Evolutionary conservation across 2,113 vertebrate species (phyloP), one percentile per base, ranked within the genome.

Genomic region (Atractosteus spatula): DNA sequence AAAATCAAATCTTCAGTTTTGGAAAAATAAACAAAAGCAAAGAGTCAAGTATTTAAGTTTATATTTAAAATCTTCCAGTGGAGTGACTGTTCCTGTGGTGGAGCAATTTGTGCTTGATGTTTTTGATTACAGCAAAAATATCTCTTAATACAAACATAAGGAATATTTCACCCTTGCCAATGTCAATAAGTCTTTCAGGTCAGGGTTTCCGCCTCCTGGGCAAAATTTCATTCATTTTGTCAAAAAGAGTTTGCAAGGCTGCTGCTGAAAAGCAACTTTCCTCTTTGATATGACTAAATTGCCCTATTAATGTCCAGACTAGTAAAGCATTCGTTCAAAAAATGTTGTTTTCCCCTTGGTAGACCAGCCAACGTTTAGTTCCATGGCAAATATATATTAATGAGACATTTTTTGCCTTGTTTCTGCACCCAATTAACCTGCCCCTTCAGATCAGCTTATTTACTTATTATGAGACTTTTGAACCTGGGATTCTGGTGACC

Each of bases 91-190:
- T 83, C 67, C 75, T 74, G 77, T 69, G 77, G 81, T 62, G 70
- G 12, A 70, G 81, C 73, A 47, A 75, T 73, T 77, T 69, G 67
- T 74, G 72, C 71, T 78, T 76, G 64, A 82, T 82, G 74, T 72
- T 77, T 81, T 80, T 82, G 77, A 84, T 84, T 79, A 78, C 76
- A 71, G 71, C 75, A 78, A 78, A 80, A 81, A 81, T 82, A 83
- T 80, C 66, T 78, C 62, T 80, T 81, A 75, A 79, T 74, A 71
- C 71, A 84, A 81, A 81, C 76, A 74, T 43, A 43, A 66, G 77
- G 71, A 73, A 81, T 71, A 74, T 76, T 78, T 65, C 42, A 69
- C 63, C 55, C 45, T 14, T 78, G 80, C 83, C 80, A 81, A 73
- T 72, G 75, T 82, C 78, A 79, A 77, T 82, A 78, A 75, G 61